These are phyloP conservation scores for Psilopsiagon aurifrons DNA, from an alignment of 2,113 vertebrate genomes.

Conservation along the genomic window DNA sequence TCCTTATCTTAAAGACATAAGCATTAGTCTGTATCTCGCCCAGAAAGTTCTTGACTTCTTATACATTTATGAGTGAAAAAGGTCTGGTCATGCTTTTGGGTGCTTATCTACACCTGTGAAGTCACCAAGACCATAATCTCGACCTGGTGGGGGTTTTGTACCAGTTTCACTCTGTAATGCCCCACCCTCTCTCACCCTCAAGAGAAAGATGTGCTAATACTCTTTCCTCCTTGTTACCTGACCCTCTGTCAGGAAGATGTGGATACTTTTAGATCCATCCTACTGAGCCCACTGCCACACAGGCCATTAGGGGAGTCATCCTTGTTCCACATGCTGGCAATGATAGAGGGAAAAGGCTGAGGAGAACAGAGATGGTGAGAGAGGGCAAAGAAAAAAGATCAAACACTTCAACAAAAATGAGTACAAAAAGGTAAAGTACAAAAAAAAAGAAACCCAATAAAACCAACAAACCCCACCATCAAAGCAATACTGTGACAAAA, in stretches of 20 bases:
- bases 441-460: background rate
- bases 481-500: background rate
- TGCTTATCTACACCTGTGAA: background rate
- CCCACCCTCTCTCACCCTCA: background rate
- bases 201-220: background rate
- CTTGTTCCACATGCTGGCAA: background rate
- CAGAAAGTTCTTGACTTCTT: background rate
- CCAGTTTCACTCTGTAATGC: background rate
- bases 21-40: background rate
- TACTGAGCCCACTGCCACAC: background rate
- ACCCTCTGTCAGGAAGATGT: background rate
- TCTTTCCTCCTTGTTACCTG: background rate
- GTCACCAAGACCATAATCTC: background rate
- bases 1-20: background rate
- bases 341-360: background rate
- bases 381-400: background rate
- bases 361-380: background rate
- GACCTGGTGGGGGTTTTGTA: background rate
- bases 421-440: background rate
- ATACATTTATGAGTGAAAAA: background rate
- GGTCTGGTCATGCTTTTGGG: background rate
- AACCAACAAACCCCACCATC: fast-evolving
- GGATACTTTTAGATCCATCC: background rate
- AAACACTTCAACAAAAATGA: background rate
- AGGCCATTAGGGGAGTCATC: background rate